Evolutionary conservation across 2,888 invertebrate species (phyloP).

Genomic region (Embidobia sp.): DNA sequence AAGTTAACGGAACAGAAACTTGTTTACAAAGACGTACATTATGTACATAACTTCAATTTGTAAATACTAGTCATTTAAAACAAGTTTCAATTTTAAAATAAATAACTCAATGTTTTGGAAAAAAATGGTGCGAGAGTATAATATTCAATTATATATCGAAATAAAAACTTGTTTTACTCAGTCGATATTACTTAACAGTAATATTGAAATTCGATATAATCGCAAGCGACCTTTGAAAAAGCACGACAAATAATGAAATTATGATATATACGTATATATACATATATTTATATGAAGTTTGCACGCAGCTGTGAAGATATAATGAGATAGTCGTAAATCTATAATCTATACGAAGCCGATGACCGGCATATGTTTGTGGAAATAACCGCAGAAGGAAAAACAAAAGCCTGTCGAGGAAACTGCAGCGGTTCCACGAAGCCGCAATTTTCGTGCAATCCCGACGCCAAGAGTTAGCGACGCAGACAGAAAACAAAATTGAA

Average conservation of each 20-base stretch:
- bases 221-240: neutral
- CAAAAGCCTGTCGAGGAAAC: slow-evolving; percentile 35
- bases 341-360: slow-evolving; percentile 55
- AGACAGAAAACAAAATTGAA: slow-evolving; percentile 21
- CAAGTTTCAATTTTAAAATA: too few relatives aligned
- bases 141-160: too few relatives aligned
- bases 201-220: slow-evolving; percentile 25
- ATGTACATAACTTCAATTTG: too few relatives aligned
- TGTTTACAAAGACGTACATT: too few relatives aligned
- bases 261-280: slow-evolving; percentile 48
- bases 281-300: too few relatives aligned
- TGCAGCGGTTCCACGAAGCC: slow-evolving; percentile 15
- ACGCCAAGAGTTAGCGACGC: slow-evolving; percentile 4
- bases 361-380: slow-evolving; percentile 37
- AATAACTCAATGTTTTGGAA: too few relatives aligned
- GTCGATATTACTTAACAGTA: too few relatives aligned
- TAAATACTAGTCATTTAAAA: too few relatives aligned
- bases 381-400: slow-evolving; percentile 29
- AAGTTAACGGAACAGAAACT: too few relatives aligned
- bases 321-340: slow-evolving; percentile 51
- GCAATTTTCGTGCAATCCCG: slow-evolving; percentile 37
- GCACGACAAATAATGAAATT: slow-evolving; percentile 51
- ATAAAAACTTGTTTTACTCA: too few relatives aligned
- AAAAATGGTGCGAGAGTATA: too few relatives aligned
- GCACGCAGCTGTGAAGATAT: slow-evolving; percentile 38